Evolutionary conservation across 2,888 invertebrate genomes (phyloP).

Genomic region (Erpobdella octoculata): DNA sequence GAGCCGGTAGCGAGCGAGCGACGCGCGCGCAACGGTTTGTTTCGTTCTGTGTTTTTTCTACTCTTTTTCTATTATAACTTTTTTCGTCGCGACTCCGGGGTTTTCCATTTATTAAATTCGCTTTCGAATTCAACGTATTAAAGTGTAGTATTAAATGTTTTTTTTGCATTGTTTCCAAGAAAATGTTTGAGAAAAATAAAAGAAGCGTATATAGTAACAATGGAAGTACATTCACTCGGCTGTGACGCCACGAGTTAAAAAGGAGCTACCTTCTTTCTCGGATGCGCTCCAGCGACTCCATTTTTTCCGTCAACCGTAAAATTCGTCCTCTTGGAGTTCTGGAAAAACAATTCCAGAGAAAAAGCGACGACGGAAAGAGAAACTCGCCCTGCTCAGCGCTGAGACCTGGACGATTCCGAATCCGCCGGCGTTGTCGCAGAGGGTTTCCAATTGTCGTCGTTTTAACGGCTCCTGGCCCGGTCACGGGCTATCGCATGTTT

Average conservation of each 20-base stretch:
- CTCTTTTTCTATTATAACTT: too few species aligned
- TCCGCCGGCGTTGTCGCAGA: too few species aligned
- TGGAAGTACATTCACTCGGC: neutral
- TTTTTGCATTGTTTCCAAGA: neutral
- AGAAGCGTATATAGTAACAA: too few species aligned
- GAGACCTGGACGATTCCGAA: too few species aligned
- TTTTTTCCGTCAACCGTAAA: slow-evolving; percentile 2
- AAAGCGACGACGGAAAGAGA: neutral
- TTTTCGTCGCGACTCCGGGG: too few species aligned
- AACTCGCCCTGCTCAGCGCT: neutral
- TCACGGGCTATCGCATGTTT: slow-evolving; percentile 6
- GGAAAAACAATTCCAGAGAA: neutral
- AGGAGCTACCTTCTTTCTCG: neutral
- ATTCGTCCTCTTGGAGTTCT: neutral
- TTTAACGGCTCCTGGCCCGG: neutral
- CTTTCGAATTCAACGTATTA: too few species aligned
- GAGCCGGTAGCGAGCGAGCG: neutral
- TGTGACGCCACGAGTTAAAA: neutral
- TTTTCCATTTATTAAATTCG: too few species aligned
- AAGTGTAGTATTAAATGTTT: too few species aligned
- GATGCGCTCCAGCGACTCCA: neutral
- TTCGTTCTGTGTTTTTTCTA: neutral
- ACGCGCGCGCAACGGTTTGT: neutral
- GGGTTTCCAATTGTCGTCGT: too few species aligned
- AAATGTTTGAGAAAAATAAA: too few species aligned